Conservation (phyloP, 2,797 vertebrate species). For the Hirundo rustica region DNA sequence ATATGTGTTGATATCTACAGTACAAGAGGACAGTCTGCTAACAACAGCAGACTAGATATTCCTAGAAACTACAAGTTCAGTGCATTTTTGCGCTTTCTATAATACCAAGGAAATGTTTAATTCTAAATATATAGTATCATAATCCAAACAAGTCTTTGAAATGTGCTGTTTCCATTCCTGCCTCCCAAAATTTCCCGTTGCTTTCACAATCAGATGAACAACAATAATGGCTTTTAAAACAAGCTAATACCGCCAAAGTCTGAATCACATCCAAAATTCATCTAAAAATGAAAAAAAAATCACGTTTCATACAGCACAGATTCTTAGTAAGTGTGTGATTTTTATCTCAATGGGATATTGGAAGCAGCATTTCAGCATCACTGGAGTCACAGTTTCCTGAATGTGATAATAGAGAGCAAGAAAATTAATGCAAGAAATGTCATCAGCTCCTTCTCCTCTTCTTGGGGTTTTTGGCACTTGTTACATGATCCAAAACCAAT, state of each 20-base stretch:
- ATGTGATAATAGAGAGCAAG: neutral
- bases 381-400: neutral
- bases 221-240: neutral
- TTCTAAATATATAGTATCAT: neutral
- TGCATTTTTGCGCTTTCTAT: neutral
- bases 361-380: neutral
- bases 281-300: neutral
- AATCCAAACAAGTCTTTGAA: neutral
- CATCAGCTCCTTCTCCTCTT: neutral
- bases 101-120: neutral
- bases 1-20: neutral
- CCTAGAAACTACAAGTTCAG: neutral
- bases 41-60: neutral
- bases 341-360: neutral
- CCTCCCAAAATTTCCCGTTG: neutral
- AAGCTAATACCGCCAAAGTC: neutral
- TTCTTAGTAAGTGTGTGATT: neutral
- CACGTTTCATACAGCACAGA: neutral
- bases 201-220: neutral
- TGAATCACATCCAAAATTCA: neutral
- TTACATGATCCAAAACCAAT: neutral
- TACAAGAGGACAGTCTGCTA: neutral
- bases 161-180: neutral
- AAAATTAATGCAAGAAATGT: neutral
- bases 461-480: neutral